A percentile compares a stretch with the other conserved stretches of the same genome.
Conservation (phyloP, 1,140 invertebrate species). For the Microplitis demolitor region DNA sequence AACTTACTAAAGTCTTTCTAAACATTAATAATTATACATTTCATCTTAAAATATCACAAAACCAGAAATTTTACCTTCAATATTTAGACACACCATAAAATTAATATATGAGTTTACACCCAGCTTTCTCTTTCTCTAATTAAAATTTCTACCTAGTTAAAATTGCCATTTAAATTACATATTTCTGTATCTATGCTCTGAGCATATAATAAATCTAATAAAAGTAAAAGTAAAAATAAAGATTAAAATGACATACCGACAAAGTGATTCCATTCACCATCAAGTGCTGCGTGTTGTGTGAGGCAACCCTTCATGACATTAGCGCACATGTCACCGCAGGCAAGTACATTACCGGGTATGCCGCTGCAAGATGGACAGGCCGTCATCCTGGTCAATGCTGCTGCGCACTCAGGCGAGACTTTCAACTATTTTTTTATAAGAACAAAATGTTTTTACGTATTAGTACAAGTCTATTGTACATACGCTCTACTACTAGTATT, state of each 20-base stretch:
- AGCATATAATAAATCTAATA: not conserved
- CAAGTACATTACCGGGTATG: slow-evolving; percentile 68
- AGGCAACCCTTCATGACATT: slow-evolving; percentile 91
- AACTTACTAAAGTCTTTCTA: too few relatives aligned
- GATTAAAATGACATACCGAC: slow-evolving; percentile 70
- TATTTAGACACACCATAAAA: too few relatives aligned
- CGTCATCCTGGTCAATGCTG: slow-evolving; percentile 81
- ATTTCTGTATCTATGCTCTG: too few relatives aligned
- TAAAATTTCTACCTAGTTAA: too few relatives aligned
- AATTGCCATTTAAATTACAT: too few relatives aligned
- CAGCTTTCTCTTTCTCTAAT: too few relatives aligned
- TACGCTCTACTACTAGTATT: not conserved
- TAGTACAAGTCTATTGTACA: too few relatives aligned
- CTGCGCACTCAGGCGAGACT: slow-evolving; percentile 70
- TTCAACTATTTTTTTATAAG: slow-evolving; percentile 45
- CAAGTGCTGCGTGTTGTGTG: slow-evolving; percentile 81
- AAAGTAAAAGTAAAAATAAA: not conserved
- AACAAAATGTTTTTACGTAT: not conserved
- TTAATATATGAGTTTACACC: too few relatives aligned
- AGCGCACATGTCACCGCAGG: slow-evolving; percentile 86
- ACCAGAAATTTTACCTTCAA: too few relatives aligned
- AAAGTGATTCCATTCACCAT: slow-evolving; percentile 88
- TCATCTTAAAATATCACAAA: too few relatives aligned
- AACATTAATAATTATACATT: too few relatives aligned
- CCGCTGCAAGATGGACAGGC: slow-evolving; percentile 86